Conservation (phyloP, 2,888 invertebrate species). For the Corbicula japonica region DNA sequence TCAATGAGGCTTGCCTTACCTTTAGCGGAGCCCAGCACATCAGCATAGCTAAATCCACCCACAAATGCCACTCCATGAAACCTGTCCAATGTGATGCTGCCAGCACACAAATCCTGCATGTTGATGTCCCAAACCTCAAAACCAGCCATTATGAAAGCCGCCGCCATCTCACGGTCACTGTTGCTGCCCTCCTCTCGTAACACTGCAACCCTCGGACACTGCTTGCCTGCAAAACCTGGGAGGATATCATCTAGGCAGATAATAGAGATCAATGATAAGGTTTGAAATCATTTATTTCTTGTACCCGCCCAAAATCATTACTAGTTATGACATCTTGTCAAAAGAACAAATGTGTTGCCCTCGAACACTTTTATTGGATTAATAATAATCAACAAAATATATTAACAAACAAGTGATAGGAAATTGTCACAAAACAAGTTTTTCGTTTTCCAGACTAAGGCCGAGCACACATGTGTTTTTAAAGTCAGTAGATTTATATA, state of each 20-base stretch:
- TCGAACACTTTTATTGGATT: background rate
- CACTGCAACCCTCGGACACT: conserved; percentile 92
- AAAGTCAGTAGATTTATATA: too few relatives aligned
- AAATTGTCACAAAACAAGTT: too few relatives aligned
- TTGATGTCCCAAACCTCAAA: conserved; percentile 97
- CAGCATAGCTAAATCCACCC: conserved; percentile 99
- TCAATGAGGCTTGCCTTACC: conserved; percentile 75
- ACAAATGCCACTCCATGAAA: conserved; percentile 97
- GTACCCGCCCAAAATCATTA: background rate
- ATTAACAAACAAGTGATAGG: too few relatives aligned
- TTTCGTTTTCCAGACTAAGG: too few relatives aligned
- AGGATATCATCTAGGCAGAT: conserved; percentile 6
- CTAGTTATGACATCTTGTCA: background rate
- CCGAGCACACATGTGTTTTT: too few relatives aligned
- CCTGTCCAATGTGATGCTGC: conserved; percentile 91
- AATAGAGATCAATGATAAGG: background rate
- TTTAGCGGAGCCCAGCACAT: conserved; percentile 98
- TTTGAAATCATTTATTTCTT: background rate
- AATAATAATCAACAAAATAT: too few relatives aligned
- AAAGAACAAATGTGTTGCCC: background rate
- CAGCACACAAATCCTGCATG: conserved; percentile 94
- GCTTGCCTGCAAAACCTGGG: conserved; percentile 65
- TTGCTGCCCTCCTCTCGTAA: conserved; percentile 98
- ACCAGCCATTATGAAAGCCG: conserved; percentile 94
- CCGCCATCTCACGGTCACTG: conserved; percentile 98